Base-by-base conservation (phyloP, 2,113 vertebrate species). In the Proteles cristata region DNA sequence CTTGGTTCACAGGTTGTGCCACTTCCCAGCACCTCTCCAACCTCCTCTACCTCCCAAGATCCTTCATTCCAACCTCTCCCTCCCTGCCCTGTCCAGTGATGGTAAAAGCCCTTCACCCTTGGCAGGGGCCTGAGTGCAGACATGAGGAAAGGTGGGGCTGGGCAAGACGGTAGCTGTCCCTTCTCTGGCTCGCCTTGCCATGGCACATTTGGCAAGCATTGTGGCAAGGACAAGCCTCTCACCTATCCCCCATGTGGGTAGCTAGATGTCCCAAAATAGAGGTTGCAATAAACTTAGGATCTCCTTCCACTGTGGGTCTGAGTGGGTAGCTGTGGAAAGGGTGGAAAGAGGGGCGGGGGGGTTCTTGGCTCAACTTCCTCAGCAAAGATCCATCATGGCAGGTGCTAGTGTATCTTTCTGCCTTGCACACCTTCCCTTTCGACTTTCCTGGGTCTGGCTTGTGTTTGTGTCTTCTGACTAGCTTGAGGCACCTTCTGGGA, bases 401-500 rank as follows among this genome's bases (percentile, higher is more conserved):
- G 58, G 39, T 53, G 50, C 79, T 85, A 26, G 71, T 25, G 26
- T 31, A n/a, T 45, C 28, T 74, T 26, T 14, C 0, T 5, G 28
- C 73, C 73, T 35, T 21, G 45, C 23, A 61, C 33, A 48, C 15
- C 81, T 9, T 66, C 53, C 85, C 39, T 73, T 31, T 74, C 87
- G 86, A 14, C 43, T n/a, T 90, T 55, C 45, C 45, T 50, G 53
- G 8, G 21, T 35, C 87, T 94, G 65, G 23, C 81, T 73, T 83
- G 0, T 53, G n/a, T 25, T 80, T 58, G 55, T 43, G 28, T 90
- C 95, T 86, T 79, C 84, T 71, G 92, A 81, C 80, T 89, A 71
- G 91, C 61, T 43, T 23, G 33, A 80, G 53, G 63, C 17, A 80
- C n/a, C 71, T 93, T 93, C 86, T 84, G 86, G 71, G 55, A 90